Conservation (phyloP, 2,113 vertebrate genomes). For the Myodes glareolus region DNA sequence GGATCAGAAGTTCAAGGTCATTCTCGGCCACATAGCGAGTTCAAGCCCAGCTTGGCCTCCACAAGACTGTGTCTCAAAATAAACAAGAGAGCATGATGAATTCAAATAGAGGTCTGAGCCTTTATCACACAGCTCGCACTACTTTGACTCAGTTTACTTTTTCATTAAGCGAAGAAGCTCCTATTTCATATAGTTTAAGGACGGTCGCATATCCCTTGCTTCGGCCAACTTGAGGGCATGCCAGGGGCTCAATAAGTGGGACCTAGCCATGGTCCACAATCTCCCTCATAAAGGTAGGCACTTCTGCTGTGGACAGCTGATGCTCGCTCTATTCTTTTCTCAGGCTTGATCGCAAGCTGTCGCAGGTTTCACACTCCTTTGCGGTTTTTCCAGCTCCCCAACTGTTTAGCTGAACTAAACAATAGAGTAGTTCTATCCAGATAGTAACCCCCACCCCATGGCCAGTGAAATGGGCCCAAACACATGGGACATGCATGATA, state of each 20-base stretch:
- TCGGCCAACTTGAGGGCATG: neutral
- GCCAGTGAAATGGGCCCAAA: too few relatives aligned
- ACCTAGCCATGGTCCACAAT: too few relatives aligned
- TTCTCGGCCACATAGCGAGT: neutral
- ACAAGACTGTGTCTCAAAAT: neutral
- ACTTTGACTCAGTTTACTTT: conserved; percentile 45
- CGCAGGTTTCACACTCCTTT: rapidly evolving
- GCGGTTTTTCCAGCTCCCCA: neutral
- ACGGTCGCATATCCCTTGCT: neutral
- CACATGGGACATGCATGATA: neutral
- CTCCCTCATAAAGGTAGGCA: rapidly evolving
- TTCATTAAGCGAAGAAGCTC: neutral
- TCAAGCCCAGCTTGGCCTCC: neutral
- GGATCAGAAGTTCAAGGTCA: neutral
- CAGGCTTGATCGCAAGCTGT: neutral
- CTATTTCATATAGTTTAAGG: neutral
- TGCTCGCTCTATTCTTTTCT: neutral
- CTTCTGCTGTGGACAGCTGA: neutral
- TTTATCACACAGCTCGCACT: neutral
- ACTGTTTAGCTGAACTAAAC: neutral
- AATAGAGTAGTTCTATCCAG: neutral
- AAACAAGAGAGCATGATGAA: neutral
- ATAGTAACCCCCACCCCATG: rapidly evolving
- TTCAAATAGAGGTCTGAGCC: neutral
- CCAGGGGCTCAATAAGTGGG: neutral